Evolutionary conservation across 2,113 vertebrate species (phyloP).

Genomic region (Panthera uncia): DNA sequence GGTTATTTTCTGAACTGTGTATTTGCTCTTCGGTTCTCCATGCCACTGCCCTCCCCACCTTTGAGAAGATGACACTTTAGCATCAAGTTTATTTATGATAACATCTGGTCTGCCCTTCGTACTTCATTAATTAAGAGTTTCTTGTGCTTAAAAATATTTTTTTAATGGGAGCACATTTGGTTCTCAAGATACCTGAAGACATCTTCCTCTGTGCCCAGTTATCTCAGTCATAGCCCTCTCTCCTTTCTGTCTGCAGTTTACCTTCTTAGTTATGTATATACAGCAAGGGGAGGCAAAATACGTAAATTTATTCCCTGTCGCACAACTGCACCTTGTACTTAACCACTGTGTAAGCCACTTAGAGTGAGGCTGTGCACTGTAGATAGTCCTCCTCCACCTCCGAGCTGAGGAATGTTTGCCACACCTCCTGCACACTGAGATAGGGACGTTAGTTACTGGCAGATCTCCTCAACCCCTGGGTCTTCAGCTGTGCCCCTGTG

Average conservation of each 20-base stretch:
- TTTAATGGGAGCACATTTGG: background rate
- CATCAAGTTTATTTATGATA: background rate
- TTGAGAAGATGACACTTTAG: background rate
- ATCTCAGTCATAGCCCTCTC: background rate
- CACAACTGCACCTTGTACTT: background rate
- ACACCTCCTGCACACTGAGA: background rate
- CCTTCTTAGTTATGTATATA: background rate
- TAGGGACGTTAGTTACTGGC: background rate
- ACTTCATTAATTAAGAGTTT: background rate
- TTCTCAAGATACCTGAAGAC: background rate
- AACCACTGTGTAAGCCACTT: accelerated
- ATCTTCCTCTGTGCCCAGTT: background rate
- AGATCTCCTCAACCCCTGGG: background rate
- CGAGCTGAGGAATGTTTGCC: background rate
- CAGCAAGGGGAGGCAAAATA: background rate
- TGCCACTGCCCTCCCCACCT: background rate
- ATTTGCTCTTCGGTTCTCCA: background rate
- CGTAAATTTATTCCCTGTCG: background rate
- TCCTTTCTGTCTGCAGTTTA: background rate
- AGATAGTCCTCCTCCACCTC: too few species aligned
- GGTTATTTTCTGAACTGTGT: background rate
- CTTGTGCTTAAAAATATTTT: background rate
- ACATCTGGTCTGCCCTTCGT: background rate
- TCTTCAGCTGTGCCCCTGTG: background rate
- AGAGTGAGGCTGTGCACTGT: background rate